Conservation (phyloP, 92 coral and sea anemone species). For the Chrysogorgia sp. region DNA sequence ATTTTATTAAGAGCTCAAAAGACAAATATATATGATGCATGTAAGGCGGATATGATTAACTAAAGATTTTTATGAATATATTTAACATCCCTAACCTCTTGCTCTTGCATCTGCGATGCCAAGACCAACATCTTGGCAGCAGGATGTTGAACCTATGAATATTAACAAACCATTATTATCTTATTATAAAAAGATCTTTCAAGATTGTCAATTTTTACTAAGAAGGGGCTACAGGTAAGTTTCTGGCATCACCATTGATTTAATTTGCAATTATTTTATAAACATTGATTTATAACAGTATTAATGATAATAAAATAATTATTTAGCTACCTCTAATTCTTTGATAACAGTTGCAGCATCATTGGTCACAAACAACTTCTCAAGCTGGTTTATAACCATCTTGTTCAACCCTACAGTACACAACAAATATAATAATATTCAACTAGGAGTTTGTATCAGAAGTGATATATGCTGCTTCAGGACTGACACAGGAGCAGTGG, state of each 20-base stretch:
- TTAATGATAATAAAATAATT: background rate
- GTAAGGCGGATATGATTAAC: no score
- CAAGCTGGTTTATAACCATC: constrained; percentile 94
- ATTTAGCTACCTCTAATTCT: constrained; percentile 82
- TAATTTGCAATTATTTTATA: no score
- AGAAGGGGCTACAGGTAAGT: no score
- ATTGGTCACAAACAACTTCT: constrained; percentile 95
- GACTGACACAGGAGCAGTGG: no score
- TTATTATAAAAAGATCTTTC: background rate
- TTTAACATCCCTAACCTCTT: constrained; percentile 65
- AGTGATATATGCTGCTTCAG: no score
- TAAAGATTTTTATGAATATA: no score
- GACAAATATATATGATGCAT: no score
- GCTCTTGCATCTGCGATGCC: constrained; percentile 98
- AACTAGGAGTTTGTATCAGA: background rate
- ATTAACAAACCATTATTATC: background rate
- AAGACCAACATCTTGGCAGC: constrained; percentile 95
- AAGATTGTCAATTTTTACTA: no score
- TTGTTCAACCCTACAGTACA: constrained; percentile 78
- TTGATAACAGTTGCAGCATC: constrained; percentile 98
- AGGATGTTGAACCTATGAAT: constrained; percentile 87
- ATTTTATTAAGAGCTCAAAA: no score
- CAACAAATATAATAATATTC: background rate
- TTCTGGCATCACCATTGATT: no score
- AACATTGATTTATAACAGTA: no score